Base-by-base conservation (phyloP, 2,797 vertebrate species). In the Tenualosa thibaudeaui region DNA sequence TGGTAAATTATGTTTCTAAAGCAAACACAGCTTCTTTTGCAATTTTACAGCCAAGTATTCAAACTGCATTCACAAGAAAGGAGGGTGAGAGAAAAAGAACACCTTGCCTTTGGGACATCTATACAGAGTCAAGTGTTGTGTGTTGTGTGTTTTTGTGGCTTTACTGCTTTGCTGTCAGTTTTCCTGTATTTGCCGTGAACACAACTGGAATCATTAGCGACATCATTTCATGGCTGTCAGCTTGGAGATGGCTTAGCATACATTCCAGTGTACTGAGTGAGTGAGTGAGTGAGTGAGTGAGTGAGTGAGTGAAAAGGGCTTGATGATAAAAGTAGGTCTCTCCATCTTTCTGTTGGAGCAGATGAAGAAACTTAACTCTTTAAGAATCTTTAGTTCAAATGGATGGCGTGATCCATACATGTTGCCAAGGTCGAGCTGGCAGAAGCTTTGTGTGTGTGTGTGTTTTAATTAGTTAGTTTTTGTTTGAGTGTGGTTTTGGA, bases 1-100 rank as follows among this genome's bases (percentile, higher is more conserved):
- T 68, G 85, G 87, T 82, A 71, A 81, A 83, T 81, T 87, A 78
- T 78, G 84, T 78, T 75, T 81, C 85, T 82, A 84, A 58, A 78
- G 86, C 84, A 62, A 87, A 84, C 84, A 22, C 87, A 78, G 19
- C 71, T 40, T 15, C 71, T 46, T 5, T 9, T 10, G 71, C 71
- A 78, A 78, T 78, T 22, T 78, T 46, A 78, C 71, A 46, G 71
- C 46, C 8, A 78, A 78, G 71, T 78, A 78, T 62, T 62, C 58
- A 24, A 24, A 24, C 22, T 62, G 58, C 58, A 62, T n/a, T 62
- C 9, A 62, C 24, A n/a, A 2, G n/a, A 24, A 6, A 62, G n/a
- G 17, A 78, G 71, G 17, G 71, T 43, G 71, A 43, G 40, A 78
- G 71, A 78, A 78, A 78, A 78, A 46, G 46, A 78, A 78, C 13